phyloP scores from a whole-genome alignment of 2,113 vertebrate species.

The Sander lucioperca region DNA sequence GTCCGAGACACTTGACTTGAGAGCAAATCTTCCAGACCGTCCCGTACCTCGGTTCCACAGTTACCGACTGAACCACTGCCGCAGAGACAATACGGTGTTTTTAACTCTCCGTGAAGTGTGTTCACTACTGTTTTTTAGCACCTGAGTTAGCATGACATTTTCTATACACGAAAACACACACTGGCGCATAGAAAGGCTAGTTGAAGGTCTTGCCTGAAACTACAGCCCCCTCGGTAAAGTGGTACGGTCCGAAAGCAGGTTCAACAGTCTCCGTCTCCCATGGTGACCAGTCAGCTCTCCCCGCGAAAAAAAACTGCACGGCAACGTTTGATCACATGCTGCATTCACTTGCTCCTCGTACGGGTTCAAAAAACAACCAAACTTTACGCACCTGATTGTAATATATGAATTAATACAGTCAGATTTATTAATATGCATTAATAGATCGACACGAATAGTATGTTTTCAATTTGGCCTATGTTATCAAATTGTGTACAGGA shows the following conservation, averaged over 20 bases:
- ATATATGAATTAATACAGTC: not conserved
- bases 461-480: not conserved
- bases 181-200: not conserved
- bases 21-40: slow-evolving; percentile 63
- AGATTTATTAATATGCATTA: not conserved
- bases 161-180: not conserved
- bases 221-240: slow-evolving; percentile 42
- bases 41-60: slow-evolving; percentile 83
- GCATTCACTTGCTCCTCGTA: slow-evolving; percentile 55
- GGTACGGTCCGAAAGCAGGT: slow-evolving; percentile 84
- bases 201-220: not conserved
- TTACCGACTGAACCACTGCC: slow-evolving; percentile 85
- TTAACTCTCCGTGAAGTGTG: not conserved
- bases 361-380: not conserved
- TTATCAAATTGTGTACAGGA: not conserved
- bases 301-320: slow-evolving; percentile 65
- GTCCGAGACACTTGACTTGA: slow-evolving; percentile 73
- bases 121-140: not conserved
- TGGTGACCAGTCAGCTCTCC: slow-evolving; percentile 70
- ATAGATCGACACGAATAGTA: not conserved
- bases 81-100: slow-evolving; percentile 9
- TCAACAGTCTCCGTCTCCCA: slow-evolving; percentile 81
- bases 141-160: rapidly evolving
- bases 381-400: not conserved
- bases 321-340: slow-evolving; percentile 58